Percentiles rank a stretch among this genome's conserved stretches.
These are phyloP conservation scores for Monodelphis domestica DNA, from an alignment of 2,797 vertebrate species.

Conservation along the genomic window DNA sequence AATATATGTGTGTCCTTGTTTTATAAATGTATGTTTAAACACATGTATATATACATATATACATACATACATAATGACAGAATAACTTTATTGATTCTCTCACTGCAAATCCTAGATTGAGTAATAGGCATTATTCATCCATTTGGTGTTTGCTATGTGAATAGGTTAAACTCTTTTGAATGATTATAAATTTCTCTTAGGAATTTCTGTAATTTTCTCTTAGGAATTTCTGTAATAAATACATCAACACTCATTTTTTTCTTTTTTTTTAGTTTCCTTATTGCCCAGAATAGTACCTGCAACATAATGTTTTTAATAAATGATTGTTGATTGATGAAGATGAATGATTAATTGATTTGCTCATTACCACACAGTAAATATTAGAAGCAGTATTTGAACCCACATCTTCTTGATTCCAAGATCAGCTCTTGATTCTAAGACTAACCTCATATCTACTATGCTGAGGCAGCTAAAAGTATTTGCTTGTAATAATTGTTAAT, in stretches of 20 bases:
- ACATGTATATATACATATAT: neutral
- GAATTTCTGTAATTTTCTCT: no score
- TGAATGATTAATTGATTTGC: neutral
- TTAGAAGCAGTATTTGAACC: neutral
- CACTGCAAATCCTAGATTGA: neutral
- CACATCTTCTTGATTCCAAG: neutral
- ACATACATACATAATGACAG: neutral
- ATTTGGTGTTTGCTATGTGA: neutral
- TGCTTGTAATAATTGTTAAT: neutral
- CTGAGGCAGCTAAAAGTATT: neutral
- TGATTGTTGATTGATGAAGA: neutral
- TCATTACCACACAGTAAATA: neutral
- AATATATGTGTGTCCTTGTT: neutral
- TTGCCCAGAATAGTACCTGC: neutral
- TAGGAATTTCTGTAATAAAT: no score
- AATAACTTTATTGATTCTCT: neutral
- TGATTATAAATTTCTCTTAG: neutral
- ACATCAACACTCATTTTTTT: no score
- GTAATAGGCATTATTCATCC: neutral
- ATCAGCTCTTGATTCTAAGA: neutral
- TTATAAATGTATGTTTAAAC: no score
- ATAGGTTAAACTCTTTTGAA: neutral
- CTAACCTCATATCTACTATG: neutral
- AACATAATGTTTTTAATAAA: neutral
- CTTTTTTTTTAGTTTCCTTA: neutral